Percentiles rank a stretch among this genome's conserved stretches.
phyloP scores from a whole-genome alignment of 2,797 vertebrate species.

The Pangasius macronema region DNA sequence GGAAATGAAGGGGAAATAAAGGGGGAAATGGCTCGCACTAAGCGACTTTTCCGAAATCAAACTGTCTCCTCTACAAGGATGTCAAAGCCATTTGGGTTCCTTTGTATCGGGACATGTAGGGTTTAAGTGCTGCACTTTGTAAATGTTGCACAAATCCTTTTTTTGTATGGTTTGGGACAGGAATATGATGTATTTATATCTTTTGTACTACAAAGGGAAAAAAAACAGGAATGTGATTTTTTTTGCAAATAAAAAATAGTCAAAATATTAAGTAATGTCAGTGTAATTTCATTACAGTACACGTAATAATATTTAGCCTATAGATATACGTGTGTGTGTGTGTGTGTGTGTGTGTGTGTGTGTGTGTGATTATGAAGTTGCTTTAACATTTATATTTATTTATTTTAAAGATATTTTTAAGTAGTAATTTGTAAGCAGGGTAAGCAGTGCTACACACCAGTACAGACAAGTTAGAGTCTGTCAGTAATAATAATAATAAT shows the following conservation, averaged over 20 bases:
- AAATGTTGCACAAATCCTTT: slow-evolving; percentile 40
- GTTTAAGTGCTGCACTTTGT: slow-evolving; percentile 49
- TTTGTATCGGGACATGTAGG: slow-evolving; percentile 36
- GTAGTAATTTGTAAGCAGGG: neutral
- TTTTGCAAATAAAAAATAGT: slow-evolving; percentile 41
- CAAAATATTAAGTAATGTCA: neutral
- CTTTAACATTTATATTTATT: neutral
- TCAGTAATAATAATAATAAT: neutral
- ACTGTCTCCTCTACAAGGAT: slow-evolving; percentile 16
- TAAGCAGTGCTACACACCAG: neutral
- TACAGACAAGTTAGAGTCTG: neutral
- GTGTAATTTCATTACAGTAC: neutral
- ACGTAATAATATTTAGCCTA: neutral
- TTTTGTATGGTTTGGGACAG: slow-evolving; percentile 33
- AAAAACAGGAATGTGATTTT: slow-evolving; percentile 17
- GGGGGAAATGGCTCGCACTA: neutral
- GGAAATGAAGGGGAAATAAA: neutral
- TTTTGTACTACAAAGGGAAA: slow-evolving; percentile 47
- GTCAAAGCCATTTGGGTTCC: slow-evolving; percentile 35
- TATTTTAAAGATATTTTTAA: neutral
- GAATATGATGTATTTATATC: slow-evolving; percentile 58
- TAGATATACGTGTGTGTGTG: no score
- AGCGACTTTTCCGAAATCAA: neutral
- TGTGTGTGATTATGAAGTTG: neutral
- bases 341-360: no score